Percentiles rank a stretch among this genome's conserved stretches.
Conservation (phyloP, 2,113 vertebrate genomes). For the Macrotis lagotis region DNA sequence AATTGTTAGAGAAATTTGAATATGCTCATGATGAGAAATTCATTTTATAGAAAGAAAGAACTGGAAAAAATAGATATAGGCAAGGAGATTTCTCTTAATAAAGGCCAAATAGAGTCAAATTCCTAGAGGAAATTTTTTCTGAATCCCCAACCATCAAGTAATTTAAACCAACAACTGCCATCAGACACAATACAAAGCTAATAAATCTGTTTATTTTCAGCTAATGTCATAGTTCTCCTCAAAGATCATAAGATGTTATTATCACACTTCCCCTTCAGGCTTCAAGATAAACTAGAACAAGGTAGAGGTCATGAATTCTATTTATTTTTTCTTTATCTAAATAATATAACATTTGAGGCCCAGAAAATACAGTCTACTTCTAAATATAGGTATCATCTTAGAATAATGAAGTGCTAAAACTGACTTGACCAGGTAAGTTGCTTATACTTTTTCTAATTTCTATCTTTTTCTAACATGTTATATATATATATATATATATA, state of each 20-base stretch:
- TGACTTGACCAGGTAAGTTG: neutral
- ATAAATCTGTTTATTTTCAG: neutral
- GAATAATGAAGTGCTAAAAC: neutral
- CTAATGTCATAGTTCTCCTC: neutral
- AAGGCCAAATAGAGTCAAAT: constrained; percentile 1
- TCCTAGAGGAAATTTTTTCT: constrained; percentile 3
- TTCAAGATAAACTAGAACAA: constrained; percentile 4
- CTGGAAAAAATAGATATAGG: neutral
- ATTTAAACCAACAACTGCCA: neutral
- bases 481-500: too few species aligned
- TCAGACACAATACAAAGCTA: neutral
- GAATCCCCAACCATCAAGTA: constrained; percentile 9
- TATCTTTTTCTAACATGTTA: too few species aligned
- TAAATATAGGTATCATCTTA: neutral
- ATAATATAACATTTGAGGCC: neutral
- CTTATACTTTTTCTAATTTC: neutral
- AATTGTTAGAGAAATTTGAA: neutral
- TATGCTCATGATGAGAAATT: constrained; percentile 16
- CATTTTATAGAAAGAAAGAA: neutral
- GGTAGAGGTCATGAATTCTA: neutral
- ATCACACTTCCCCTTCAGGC: neutral
- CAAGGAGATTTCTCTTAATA: neutral
- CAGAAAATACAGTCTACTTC: neutral
- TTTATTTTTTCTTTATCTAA: neutral
- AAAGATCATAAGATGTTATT: neutral